Conservation (phyloP, 2,113 vertebrate genomes). For the Coturnix japonica region DNA sequence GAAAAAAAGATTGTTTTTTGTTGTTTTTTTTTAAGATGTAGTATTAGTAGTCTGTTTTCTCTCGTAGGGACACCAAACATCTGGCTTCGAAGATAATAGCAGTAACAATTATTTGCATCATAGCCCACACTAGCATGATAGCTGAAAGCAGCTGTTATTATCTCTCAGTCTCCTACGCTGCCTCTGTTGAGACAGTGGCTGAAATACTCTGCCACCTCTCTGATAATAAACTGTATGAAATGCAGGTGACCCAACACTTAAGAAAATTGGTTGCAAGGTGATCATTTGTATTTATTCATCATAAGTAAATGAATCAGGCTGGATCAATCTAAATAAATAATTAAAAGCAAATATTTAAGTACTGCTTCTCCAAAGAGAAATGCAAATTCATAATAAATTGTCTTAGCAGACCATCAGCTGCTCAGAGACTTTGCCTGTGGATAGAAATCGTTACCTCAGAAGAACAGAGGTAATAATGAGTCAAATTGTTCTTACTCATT, state of each 20-base stretch:
- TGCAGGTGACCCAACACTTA: not conserved
- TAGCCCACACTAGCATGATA: conserved; percentile 57
- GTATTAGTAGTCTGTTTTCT: conserved; percentile 23
- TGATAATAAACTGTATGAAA: conserved; percentile 3
- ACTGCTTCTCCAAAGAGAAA: not conserved
- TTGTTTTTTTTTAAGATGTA: not conserved
- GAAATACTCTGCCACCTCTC: not conserved
- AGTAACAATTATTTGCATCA: conserved; percentile 76
- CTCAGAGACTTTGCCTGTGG: not conserved
- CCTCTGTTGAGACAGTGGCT: conserved; percentile 1
- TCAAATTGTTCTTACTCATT: not conserved
- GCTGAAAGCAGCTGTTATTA: conserved; percentile 70
- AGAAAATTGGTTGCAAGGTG: not conserved
- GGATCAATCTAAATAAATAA: not conserved
- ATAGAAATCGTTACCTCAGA: not conserved
- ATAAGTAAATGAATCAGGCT: not conserved
- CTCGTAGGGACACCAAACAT: conserved; percentile 64
- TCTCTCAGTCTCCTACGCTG: conserved; percentile 50
- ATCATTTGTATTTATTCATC: not conserved
- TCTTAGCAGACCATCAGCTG: not conserved
- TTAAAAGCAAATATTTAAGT: not conserved
- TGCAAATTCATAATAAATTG: not conserved
- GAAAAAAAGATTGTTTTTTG: conserved; percentile 30
- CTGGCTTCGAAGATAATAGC: conserved; percentile 77
- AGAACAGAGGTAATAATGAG: not conserved